Evolutionary conservation across 1,140 invertebrate species (phyloP).

Genomic region (Drosophila sucinea): DNA sequence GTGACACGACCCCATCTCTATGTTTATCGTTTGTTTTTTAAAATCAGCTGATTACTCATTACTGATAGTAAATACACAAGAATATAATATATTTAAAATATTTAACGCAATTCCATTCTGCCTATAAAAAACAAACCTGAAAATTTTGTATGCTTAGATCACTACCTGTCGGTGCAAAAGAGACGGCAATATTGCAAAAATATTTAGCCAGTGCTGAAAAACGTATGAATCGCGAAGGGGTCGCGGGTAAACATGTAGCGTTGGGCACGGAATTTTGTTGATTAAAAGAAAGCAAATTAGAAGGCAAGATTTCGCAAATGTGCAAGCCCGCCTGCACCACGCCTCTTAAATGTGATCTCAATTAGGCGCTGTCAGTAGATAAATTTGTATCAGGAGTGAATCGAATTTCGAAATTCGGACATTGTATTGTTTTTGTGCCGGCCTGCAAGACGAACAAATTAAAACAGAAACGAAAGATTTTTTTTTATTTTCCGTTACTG

Average conservation of each 20-base stretch:
- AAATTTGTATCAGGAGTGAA: constrained; percentile 17
- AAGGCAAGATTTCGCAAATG: constrained; percentile 42
- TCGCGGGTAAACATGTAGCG: constrained; percentile 66
- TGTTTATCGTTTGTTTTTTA: not conserved
- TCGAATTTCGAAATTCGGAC: constrained; percentile 16
- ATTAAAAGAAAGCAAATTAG: constrained; percentile 66
- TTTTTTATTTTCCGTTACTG: constrained; percentile 45
- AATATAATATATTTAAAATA: not conserved
- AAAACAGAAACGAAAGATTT: constrained; percentile 43
- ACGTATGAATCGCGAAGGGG: constrained; percentile 54
- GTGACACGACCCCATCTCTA: not conserved
- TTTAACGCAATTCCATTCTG: not conserved
- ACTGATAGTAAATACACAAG: not conserved
- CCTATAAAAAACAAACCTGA: constrained; percentile 10
- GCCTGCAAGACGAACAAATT: constrained; percentile 48
- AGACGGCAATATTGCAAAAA: constrained; percentile 51
- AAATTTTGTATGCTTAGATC: not conserved
- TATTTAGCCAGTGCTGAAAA: constrained; percentile 57
- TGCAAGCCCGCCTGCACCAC: constrained; percentile 34
- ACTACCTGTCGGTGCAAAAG: constrained; percentile 13
- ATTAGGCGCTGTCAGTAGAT: constrained; percentile 4
- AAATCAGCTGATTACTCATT: not conserved
- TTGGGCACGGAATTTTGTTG: constrained; percentile 56
- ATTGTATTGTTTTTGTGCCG: constrained; percentile 66
- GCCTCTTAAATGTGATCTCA: constrained; percentile 37